Evolutionary conservation across 2,888 invertebrate genomes (phyloP), one percentile per base, ranked within the genome.

Genomic region (Leucophenga montana): DNA sequence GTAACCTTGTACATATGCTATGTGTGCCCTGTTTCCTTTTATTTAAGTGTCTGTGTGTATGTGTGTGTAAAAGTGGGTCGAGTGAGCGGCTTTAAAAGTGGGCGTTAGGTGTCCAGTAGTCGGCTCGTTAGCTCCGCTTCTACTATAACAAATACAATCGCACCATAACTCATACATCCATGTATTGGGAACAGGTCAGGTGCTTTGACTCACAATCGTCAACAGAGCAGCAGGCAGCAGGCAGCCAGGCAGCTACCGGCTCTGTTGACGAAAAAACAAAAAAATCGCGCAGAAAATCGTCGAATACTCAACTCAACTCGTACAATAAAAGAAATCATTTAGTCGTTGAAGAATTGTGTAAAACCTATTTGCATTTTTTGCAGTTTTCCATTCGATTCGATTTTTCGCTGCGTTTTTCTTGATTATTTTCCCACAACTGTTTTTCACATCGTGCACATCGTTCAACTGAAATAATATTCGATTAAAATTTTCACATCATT

Each of bases 281-380:
- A 59, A 33, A 31, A n/a, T 33, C 57, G 31, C 27, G 31, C 13
- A 50, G 18, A 5, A 50, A 50, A 1, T 50, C 39, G 11, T 8
- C 39, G 18, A 50, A 50, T 11, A 50, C 16, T 50, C 16, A 50
- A 50, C 50, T 16, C n/a, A 50, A 50, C 50, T 16, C n/a, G 8
- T 16, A 50, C 50, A 50, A 50, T 16, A 50, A 50, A 50, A 50
- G 50, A 18, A 50, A 50, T 3, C 71, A 69, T 75, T 71, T 74
- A 73, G 78, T 73, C 67, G 70, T 71, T 73, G 77, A 77, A 71
- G 72, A 77, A 80, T 72, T 78, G 75, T 76, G 77, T 80, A 71
- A 82, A 83, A 72, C 64, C 73, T 80, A 82, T 82, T 82, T 82
- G 73, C 74, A 82, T 80, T 82, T 80, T 82, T 83, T 78, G 75